Base-by-base conservation (phyloP, 2,888 invertebrate species). In the Hirudinaria manillensis region DNA sequence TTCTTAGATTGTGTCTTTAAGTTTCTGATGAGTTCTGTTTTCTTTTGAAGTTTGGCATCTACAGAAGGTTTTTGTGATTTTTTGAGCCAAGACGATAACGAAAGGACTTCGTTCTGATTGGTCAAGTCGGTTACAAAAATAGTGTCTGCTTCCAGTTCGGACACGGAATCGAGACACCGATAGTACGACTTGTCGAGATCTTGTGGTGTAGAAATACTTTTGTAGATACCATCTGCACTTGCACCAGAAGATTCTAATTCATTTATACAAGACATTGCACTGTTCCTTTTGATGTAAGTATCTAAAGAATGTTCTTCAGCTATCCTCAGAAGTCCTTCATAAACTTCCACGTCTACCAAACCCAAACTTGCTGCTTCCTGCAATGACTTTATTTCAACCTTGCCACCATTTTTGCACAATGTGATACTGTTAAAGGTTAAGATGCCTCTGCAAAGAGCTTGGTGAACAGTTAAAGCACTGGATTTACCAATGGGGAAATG, bases 291-390 rank as follows among this genome's bases (percentile, higher is more conserved):
- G 29, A 61, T 29, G 29, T 10, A 32, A 24, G 27, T 36, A n/a
- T 68, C 68, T 34, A 68, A 36, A 29, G 68, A 68, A 68, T 34
- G n/a, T 32, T 68, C 36, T 36, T 29, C 68, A 34, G 68, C 68
- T 16, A 68, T 68, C n/a, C 32, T 29, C 29, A 68, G 13, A 34
- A 68, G 36, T n/a, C 68, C 36, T 32, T 36, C 36, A 36, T 68
- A 68, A 1, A 36, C 36, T n/a, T 68, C 34, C 7, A 68, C 16
- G 36, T 68, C 68, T 13, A 68, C 16, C 68, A 68, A 29, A 34
- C 68, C 68, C 21, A n/a, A 68, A 27, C 24, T 61, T 27, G 29
- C 61, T 61, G 61, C 61, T 61, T 61, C 61, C 10, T 29, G 61
- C 61, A 61, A 29, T 61, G 24, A 27, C 61, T 61, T 61, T n/a